These are phyloP conservation scores for Hephaestus fuliginosus DNA, from an alignment of 2,797 vertebrate genomes.

Conservation along the genomic window DNA sequence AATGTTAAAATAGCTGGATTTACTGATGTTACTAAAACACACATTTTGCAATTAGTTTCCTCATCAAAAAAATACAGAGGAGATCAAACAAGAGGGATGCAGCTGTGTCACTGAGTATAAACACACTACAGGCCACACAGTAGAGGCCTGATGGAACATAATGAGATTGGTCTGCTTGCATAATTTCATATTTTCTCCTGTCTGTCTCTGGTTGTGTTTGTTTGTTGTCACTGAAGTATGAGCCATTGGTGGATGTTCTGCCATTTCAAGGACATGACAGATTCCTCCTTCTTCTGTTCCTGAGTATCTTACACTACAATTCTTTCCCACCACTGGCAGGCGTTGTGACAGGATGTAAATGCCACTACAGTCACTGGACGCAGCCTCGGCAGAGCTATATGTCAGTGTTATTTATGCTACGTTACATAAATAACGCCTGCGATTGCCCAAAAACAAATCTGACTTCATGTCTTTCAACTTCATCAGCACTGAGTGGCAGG, in stretches of 20 bases:
- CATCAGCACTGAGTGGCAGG: constrained; percentile 18
- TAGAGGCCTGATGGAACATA: constrained; percentile 13
- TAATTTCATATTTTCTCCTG: constrained; percentile 12
- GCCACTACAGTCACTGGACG: background rate
- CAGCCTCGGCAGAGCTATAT: background rate
- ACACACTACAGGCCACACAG: background rate
- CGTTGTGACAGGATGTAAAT: constrained; percentile 18
- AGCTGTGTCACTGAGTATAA: constrained; percentile 13
- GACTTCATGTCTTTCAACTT: background rate
- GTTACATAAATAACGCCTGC: background rate
- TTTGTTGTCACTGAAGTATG: background rate
- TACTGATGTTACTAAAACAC: background rate
- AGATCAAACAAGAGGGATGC: background rate
- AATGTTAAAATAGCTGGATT: background rate
- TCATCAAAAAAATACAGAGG: constrained; percentile 3
- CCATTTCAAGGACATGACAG: background rate
- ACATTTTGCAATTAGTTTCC: constrained; percentile 11
- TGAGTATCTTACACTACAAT: background rate
- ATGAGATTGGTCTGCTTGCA: constrained; percentile 6
- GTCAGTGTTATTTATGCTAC: no score
- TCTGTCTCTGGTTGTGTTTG: constrained; percentile 1
- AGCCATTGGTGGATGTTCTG: background rate
- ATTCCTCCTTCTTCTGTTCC: background rate
- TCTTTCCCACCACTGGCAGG: background rate
- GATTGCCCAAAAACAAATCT: background rate